phyloP scores from a whole-genome alignment of 1,140 invertebrate species.

The Caenorhabditis latens region DNA sequence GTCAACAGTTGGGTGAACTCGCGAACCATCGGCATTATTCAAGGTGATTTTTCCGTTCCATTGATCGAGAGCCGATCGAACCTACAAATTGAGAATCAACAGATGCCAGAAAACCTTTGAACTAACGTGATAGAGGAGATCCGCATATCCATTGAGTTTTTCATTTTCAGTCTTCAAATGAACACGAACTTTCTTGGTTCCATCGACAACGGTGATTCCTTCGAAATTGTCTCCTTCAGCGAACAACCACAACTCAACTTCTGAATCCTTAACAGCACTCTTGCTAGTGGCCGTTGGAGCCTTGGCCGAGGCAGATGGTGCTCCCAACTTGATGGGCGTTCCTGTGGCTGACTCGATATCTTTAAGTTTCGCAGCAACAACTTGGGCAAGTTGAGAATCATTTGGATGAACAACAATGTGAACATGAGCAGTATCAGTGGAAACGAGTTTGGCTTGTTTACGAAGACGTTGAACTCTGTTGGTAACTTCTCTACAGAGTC shows the following conservation, averaged over 20 bases:
- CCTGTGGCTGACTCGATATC: constrained; percentile 83
- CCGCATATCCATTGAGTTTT: constrained; percentile 36
- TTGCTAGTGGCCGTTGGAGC: constrained; percentile 15
- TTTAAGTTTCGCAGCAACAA: constrained; percentile 83
- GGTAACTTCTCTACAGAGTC: constrained; percentile 86
- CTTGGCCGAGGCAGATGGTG: constrained; percentile 28
- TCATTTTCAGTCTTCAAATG: constrained; percentile 49
- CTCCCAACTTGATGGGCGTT: constrained; percentile 66
- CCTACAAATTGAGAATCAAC: background rate
- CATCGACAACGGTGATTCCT: constrained; percentile 45
- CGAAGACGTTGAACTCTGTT: constrained; percentile 95
- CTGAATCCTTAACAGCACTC: constrained; percentile 61
- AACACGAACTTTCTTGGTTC: constrained; percentile 42
- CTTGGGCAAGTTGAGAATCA: constrained; percentile 82
- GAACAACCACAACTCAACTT: constrained; percentile 57
- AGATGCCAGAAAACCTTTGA: background rate
- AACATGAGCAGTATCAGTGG: constrained; percentile 89
- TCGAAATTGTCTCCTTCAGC: constrained; percentile 43
- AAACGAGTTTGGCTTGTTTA: constrained; percentile 90
- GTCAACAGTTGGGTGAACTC: constrained; percentile 52
- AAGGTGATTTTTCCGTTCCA: constrained; percentile 59
- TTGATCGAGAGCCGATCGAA: constrained; percentile 57
- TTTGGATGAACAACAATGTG: constrained; percentile 84
- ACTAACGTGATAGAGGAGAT: constrained; percentile 60
- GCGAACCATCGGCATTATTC: background rate